Conservation (phyloP, 2,113 vertebrate genomes). For the Symphodus melops region DNA sequence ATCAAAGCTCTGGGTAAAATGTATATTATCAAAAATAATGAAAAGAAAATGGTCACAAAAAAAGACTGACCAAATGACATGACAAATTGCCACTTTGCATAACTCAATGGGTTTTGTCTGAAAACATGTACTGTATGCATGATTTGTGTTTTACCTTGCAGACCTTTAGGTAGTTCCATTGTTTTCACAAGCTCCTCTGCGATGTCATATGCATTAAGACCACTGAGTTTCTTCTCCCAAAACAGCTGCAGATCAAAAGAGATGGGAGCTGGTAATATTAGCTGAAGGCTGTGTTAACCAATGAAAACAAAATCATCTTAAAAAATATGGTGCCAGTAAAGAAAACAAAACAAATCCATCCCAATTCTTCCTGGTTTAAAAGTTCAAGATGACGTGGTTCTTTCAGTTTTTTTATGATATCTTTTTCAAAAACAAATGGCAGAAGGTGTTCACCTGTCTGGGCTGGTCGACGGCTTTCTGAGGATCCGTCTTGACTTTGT, state of each 20-base stretch:
- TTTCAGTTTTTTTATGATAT: not conserved
- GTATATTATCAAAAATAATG: not conserved
- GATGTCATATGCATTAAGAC: slow-evolving; percentile 96
- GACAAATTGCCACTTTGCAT: not conserved
- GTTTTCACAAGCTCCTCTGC: slow-evolving; percentile 98
- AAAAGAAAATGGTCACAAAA: not conserved
- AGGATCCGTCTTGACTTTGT: slow-evolving; percentile 98
- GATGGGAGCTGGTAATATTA: not conserved
- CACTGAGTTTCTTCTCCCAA: slow-evolving; percentile 98
- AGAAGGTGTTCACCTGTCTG: slow-evolving; percentile 87
- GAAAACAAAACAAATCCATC: no score
- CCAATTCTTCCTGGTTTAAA: not conserved
- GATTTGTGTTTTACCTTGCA: slow-evolving; percentile 89
- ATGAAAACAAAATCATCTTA: no score
- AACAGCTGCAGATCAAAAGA: slow-evolving; percentile 87
- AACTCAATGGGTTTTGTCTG: not conserved
- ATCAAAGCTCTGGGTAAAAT: not conserved
- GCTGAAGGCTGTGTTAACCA: not conserved
- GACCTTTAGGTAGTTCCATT: slow-evolving; percentile 97
- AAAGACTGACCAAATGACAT: not conserved
- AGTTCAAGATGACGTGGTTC: not conserved
- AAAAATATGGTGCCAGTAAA: no score
- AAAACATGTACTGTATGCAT: not conserved
- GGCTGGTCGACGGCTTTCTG: slow-evolving; percentile 99
- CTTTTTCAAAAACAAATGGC: not conserved